Conservation (phyloP, 2,888 invertebrate genomes). For the Corbicula japonica region DNA sequence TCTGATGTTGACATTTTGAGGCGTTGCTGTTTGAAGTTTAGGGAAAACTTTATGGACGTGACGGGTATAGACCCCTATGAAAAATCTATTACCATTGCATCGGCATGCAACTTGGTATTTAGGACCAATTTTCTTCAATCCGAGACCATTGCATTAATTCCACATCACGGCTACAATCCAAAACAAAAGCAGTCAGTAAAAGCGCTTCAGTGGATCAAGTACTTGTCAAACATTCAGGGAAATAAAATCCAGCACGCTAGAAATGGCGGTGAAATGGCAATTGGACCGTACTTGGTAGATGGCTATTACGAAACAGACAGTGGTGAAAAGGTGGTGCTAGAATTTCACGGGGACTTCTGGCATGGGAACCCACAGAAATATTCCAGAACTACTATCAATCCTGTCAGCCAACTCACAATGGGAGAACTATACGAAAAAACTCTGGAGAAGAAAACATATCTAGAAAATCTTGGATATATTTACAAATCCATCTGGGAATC, state of each 20-base stretch:
- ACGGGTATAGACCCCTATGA: no score
- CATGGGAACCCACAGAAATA: conserved; percentile 17
- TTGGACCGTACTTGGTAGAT: conserved; percentile 7
- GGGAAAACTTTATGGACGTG: no score
- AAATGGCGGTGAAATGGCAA: conserved; percentile 26
- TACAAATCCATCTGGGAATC: conserved; percentile 65
- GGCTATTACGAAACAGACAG: conserved; percentile 10
- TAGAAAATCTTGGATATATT: neutral
- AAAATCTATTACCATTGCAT: conserved; percentile 53
- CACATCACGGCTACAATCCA: no score
- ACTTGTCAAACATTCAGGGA: conserved; percentile 17
- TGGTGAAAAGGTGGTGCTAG: conserved; percentile 1
- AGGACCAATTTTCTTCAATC: conserved; percentile 39
- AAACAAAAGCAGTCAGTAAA: no score
- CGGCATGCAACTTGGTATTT: conserved; percentile 50
- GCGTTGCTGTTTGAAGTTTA: no score
- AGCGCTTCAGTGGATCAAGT: conserved; percentile 47
- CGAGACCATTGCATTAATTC: conserved; percentile 44
- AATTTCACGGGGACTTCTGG: conserved; percentile 9
- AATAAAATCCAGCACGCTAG: conserved; percentile 23
- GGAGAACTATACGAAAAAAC: conserved; percentile 2
- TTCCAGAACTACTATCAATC: conserved; percentile 27
- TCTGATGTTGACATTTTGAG: no score
- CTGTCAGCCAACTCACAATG: conserved; percentile 4
- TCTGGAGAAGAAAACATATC: neutral